Evolutionary conservation across 2,888 invertebrate genomes (phyloP).

Genomic region (Aphrophora alni): DNA sequence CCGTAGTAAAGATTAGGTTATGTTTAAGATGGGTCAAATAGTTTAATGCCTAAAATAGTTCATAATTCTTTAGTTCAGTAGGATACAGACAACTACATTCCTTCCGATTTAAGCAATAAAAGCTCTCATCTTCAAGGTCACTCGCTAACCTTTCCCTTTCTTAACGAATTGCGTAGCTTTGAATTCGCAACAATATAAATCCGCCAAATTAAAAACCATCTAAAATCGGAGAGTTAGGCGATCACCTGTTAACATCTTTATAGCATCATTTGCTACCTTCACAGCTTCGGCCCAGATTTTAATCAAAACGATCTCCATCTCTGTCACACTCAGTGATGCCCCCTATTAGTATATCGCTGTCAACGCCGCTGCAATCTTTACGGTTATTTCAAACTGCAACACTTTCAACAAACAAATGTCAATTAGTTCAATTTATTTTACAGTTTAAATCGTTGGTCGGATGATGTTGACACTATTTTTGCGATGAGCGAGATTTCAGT

Average conservation of each 20-base stretch:
- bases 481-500: too few relatives aligned
- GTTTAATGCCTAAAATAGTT: too few relatives aligned
- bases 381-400: background rate
- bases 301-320: background rate
- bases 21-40: too few relatives aligned
- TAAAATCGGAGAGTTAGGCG: background rate
- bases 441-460: background rate
- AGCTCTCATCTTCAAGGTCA: background rate
- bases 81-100: too few relatives aligned
- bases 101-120: too few relatives aligned
- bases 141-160: background rate
- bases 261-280: slow-evolving; percentile 5
- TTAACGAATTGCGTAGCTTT: background rate
- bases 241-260: slow-evolving; percentile 6
- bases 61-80: too few relatives aligned
- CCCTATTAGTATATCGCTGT: background rate
- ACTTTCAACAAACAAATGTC: background rate
- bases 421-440: background rate
- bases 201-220: background rate
- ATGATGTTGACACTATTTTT: too few relatives aligned
- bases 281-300: background rate
- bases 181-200: too few relatives aligned
- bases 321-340: background rate
- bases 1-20: too few relatives aligned
- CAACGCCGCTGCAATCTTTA: background rate